Conservation (phyloP, 2,113 vertebrate genomes). For the Bambusicola thoracicus region DNA sequence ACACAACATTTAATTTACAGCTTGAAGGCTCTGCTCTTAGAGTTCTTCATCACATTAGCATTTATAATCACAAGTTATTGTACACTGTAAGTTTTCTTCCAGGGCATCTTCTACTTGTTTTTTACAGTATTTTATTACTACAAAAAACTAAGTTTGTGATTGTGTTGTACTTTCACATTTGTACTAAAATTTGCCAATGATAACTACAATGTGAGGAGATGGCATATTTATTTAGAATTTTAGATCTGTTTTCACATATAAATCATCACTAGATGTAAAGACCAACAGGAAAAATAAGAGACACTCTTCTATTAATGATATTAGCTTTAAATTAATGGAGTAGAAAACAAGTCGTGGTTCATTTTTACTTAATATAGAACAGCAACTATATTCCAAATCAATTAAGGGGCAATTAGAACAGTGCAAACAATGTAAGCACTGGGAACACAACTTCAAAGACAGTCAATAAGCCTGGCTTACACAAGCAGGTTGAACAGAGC, state of each 20-base stretch:
- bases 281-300: background rate
- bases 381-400: background rate
- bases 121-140: background rate
- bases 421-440: background rate
- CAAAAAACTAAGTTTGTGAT: background rate
- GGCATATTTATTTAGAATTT: background rate
- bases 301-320: background rate
- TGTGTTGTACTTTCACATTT: background rate
- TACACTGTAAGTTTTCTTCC: background rate
- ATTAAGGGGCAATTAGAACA: background rate
- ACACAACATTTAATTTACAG: fast-evolving
- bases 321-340: background rate
- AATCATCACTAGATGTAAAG: background rate
- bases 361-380: background rate
- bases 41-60: background rate
- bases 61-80: background rate
- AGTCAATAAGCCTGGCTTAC: background rate
- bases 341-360: background rate
- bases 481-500: background rate
- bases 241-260: background rate
- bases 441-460: background rate
- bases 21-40: background rate
- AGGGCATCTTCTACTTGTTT: no score
- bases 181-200: background rate
- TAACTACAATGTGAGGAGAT: background rate